Evolutionary conservation across 2,888 invertebrate genomes (phyloP).

Genomic region (Agrenia bidenticulata): DNA sequence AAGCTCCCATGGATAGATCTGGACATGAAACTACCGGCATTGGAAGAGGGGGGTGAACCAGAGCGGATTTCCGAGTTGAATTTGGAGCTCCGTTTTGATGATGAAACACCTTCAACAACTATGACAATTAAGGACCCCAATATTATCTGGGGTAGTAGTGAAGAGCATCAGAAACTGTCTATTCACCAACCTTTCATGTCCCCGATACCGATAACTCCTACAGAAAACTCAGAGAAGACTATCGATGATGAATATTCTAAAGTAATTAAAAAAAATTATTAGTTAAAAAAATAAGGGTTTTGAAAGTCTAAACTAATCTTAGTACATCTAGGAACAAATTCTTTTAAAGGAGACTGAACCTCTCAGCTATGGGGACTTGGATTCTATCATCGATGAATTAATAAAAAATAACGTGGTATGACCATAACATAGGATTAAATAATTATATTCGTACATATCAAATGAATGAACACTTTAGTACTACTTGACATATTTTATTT

Average conservation of each 20-base stretch:
- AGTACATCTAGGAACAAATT: too few relatives aligned
- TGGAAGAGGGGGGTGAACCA: background rate
- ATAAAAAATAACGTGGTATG: too few relatives aligned
- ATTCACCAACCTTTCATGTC: background rate
- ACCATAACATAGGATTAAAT: too few relatives aligned
- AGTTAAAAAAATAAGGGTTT: too few relatives aligned
- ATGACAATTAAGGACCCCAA: conserved; percentile 14
- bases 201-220: background rate
- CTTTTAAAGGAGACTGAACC: too few relatives aligned
- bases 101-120: conserved; percentile 10
- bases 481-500: background rate
- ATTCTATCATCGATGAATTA: too few relatives aligned
- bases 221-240: too few relatives aligned
- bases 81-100: conserved; percentile 4
- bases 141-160: conserved; percentile 2
- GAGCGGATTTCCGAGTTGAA: conserved; percentile 8
- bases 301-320: too few relatives aligned
- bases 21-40: conserved; percentile 3
- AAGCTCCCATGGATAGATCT: conserved; percentile 4
- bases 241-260: too few relatives aligned
- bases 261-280: too few relatives aligned
- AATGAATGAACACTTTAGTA: background rate
- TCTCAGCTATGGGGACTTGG: too few relatives aligned
- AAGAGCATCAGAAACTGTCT: background rate
- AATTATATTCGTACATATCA: too few relatives aligned